Percentiles rank a stretch among this genome's conserved stretches.
These are phyloP conservation scores for Mormyrops attenuatus DNA, from an alignment of 2,797 vertebrate species.

Conservation along the genomic window DNA sequence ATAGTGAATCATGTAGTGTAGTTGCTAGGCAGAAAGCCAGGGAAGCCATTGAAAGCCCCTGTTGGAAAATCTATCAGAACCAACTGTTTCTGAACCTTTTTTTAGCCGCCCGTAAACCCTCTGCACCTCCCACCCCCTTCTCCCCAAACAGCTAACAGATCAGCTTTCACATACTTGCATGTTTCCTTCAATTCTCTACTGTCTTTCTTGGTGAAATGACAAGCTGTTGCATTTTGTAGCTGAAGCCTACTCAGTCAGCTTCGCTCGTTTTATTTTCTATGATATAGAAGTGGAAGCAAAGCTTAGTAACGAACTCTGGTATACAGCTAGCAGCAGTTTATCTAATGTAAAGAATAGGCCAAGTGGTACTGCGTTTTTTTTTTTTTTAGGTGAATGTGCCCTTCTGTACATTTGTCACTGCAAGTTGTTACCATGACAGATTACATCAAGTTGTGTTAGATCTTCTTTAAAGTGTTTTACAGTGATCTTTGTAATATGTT, in stretches of 20 bases:
- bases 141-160: slow-evolving; percentile 33
- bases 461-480: neutral
- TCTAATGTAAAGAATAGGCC: neutral
- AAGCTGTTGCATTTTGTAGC: slow-evolving; percentile 3
- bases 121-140: slow-evolving; percentile 19
- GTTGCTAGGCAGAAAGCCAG: slow-evolving; percentile 37
- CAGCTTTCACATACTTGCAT: slow-evolving; percentile 33
- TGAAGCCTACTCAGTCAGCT: neutral
- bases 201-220: slow-evolving; percentile 23
- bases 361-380: neutral
- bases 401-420: neutral
- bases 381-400: neutral
- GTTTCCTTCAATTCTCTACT: slow-evolving; percentile 29
- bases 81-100: slow-evolving; percentile 45
- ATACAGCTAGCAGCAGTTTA: neutral
- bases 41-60: slow-evolving; percentile 39
- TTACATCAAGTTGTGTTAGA: neutral
- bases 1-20: slow-evolving; percentile 38
- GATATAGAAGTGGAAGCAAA: neutral
- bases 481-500: neutral
- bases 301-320: neutral
- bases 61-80: slow-evolving; percentile 43
- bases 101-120: slow-evolving; percentile 24
- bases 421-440: neutral
- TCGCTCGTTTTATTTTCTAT: neutral